Evolutionary conservation across 1,140 invertebrate species (phyloP).

Genomic region (Eulimnadia texana): DNA sequence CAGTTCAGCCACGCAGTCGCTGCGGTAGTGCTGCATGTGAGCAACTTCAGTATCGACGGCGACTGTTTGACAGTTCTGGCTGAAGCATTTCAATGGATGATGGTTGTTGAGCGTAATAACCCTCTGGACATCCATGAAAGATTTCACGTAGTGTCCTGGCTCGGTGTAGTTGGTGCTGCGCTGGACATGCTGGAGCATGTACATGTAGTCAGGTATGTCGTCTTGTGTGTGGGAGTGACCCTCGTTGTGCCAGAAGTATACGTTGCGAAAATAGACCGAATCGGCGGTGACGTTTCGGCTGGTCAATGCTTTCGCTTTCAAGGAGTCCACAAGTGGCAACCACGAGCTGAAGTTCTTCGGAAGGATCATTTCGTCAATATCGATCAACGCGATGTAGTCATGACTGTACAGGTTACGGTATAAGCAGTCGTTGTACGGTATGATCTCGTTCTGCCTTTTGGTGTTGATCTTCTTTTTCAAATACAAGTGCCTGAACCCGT

Average conservation of each 20-base stretch:
- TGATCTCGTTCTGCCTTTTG: constrained; percentile 86
- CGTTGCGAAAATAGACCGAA: constrained; percentile 81
- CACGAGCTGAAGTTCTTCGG: constrained; percentile 60
- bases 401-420: constrained; percentile 85
- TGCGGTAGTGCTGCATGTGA: constrained; percentile 82
- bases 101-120: constrained; percentile 84
- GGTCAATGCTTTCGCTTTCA: constrained; percentile 49
- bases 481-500: constrained; percentile 73
- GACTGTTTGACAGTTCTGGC: constrained; percentile 69
- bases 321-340: constrained; percentile 58
- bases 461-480: constrained; percentile 72
- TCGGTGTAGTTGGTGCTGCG: constrained; percentile 80
- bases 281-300: constrained; percentile 56
- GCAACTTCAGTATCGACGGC: constrained; percentile 66
- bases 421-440: constrained; percentile 92
- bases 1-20: constrained; percentile 75
- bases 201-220: constrained; percentile 73
- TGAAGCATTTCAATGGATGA: constrained; percentile 74
- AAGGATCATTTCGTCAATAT: constrained; percentile 91
- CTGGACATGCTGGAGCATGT: constrained; percentile 87
- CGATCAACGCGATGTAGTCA: constrained; percentile 77
- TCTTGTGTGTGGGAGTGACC: constrained; percentile 62
- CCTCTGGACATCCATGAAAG: constrained; percentile 79
- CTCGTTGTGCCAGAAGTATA: constrained; percentile 87
- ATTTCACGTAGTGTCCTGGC: constrained; percentile 83